Base-by-base conservation (phyloP, 2,797 vertebrate species). In the Crocodylus rhombifer region DNA sequence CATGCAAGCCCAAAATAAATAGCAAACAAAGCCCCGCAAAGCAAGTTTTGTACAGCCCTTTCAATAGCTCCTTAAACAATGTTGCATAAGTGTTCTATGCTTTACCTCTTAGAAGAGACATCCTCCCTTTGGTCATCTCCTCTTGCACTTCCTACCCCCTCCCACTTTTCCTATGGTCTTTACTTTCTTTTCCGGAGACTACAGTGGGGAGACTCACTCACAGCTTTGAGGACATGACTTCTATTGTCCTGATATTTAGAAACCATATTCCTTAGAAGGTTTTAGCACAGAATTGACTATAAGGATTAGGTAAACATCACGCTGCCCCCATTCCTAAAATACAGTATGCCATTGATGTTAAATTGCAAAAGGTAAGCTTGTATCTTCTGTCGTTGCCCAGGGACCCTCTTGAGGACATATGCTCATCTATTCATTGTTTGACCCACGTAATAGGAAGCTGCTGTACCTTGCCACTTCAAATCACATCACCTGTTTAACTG, bases 401-500 rank as follows among this genome's bases (percentile, higher is more conserved):
- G 61, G 3, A 21, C 77, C 81, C 36, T 60, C 81, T 82, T 55
- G 51, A 77, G 23, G 77, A 33, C 62, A 73, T 78, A 28, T 80
- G 62, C 6, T 57, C 20, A 63, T 42, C 26, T 9, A 23, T 75
- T 82, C 36, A 12, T 56, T 73, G 28, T 86, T 93, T 89, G 71
- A 71, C 89, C 75, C 51, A 21, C 80, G 21, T 5, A 88, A 65
- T 2, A 51, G 23, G 56, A 91, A 69, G 61, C 75, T 81, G 89
- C 92, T 88, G 93, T 69, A 51, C 58, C 4, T 56, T 63, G 1
- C n/a, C 77, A 57, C 67, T 88, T 33, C 69, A 33, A 69, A 25
- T 77, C 61, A 42, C 2, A 79, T 55, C 94, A 21, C 69, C 86
- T 91, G 63, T 84, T 82, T 94, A 95, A 94, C 71, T 95, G 88